phyloP scores from a whole-genome alignment of 2,888 invertebrate genomes.

The Campoplex capitator region DNA sequence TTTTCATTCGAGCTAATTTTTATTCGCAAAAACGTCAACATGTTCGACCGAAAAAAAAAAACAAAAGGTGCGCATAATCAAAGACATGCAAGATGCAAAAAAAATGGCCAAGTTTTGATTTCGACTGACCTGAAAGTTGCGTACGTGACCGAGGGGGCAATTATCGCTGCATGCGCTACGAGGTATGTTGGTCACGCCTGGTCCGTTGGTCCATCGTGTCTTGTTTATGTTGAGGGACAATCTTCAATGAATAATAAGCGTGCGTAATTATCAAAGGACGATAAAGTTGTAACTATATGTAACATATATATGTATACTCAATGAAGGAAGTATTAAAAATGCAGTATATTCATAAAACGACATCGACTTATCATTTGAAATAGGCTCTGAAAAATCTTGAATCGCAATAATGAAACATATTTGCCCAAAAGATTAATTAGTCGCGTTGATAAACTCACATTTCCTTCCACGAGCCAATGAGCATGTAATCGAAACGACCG shows the following conservation, averaged over 20 bases:
- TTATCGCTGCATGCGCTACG: slow-evolving; percentile 88
- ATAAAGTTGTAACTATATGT: neutral
- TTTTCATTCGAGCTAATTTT: no score
- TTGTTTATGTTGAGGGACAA: slow-evolving; percentile 84
- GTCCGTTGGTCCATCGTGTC: slow-evolving; percentile 84
- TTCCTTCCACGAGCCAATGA: slow-evolving; percentile 87
- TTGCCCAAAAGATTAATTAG: slow-evolving; percentile 19
- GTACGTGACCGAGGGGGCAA: slow-evolving; percentile 87
- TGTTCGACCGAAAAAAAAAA: neutral
- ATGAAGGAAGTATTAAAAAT: neutral
- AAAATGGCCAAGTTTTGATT: neutral
- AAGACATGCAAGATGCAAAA: neutral
- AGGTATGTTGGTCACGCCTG: slow-evolving; percentile 83
- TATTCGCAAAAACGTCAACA: neutral
- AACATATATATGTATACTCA: neutral
- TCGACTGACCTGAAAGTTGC: slow-evolving; percentile 86
- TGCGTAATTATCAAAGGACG: neutral
- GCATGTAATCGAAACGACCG: slow-evolving; percentile 86
- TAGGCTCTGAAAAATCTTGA: neutral
- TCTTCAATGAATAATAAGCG: slow-evolving; percentile 76
- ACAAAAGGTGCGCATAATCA: neutral
- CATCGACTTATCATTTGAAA: neutral
- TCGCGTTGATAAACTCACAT: slow-evolving; percentile 82
- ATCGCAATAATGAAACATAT: neutral
- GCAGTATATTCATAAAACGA: neutral